Evolutionary conservation across 2,888 invertebrate genomes (phyloP).

Genomic region (Melinaea marsaeus): DNA sequence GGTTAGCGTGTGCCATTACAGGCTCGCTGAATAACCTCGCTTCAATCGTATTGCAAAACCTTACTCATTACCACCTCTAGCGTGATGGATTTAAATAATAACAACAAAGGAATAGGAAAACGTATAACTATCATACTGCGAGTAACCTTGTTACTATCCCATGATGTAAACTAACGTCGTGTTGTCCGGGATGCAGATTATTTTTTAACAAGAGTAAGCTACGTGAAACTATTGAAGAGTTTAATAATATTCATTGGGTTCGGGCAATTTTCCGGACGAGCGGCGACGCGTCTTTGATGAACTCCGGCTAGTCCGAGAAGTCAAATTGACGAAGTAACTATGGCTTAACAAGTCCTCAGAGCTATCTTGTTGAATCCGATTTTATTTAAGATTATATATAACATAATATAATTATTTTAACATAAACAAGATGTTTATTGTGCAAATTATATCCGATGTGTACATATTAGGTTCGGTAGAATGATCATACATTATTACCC

Average conservation of each 20-base stretch:
- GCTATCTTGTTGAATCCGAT: conserved; percentile 37
- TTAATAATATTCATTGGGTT: conserved; percentile 78
- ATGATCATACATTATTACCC: not conserved
- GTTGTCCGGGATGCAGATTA: conserved; percentile 32
- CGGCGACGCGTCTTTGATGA: conserved; percentile 74
- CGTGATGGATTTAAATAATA: not conserved
- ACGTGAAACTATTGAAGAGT: conserved; percentile 72
- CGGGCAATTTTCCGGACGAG: conserved; percentile 74
- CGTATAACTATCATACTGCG: no score
- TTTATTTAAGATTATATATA: conserved; percentile 27
- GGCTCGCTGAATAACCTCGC: conserved; percentile 13
- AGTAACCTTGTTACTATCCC: not conserved
- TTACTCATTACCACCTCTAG: not conserved
- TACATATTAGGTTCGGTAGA: not conserved
- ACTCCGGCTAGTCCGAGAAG: conserved; percentile 56
- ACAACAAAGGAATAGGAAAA: no score
- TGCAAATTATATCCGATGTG: not conserved
- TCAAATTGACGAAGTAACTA: conserved; percentile 61
- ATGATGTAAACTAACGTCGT: conserved; percentile 1
- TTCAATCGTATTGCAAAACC: conserved; percentile 14
- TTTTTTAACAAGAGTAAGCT: conserved; percentile 63
- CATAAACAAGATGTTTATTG: not conserved
- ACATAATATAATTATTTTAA: not conserved
- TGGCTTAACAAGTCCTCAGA: conserved; percentile 43
- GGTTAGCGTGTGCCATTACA: conserved; percentile 37